Base-by-base conservation (phyloP, 2,113 vertebrate genomes). In the Pollachius pollachius region DNA sequence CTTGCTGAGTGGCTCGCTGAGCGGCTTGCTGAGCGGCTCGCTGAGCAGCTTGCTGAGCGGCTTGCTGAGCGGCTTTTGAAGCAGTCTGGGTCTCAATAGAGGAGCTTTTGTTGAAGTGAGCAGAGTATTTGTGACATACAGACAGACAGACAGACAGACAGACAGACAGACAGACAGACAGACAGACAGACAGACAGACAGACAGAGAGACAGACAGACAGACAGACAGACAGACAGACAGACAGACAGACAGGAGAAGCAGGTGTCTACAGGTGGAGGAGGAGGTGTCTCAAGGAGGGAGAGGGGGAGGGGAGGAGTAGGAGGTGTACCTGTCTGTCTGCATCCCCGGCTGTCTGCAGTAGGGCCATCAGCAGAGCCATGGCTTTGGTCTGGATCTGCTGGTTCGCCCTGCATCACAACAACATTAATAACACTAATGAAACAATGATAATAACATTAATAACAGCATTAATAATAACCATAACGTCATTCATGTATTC, bases 331-430 rank as follows among this genome's bases (percentile, higher is more conserved):
- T 89, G 89, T 73, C 93, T 89, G 68, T 98, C 96, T 0, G 70
- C 0, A 0, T 92, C 88, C 0, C 75, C 91, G 0, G 95, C 94
- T 0, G 93, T 94, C 89, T 96, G 97, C 18, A 99, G 89, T 68
- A 99, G 82, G 0, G 97, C 96, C 67, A 96, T 96, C 2, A 98
- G 92, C 54, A 99, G 91, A 0, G 97, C 97, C 97, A 98, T 98
- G 1, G 96, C 97, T 90, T 99, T 99, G 74, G 96, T 97, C 85
- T 99, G 97, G 64, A 98, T 92, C 84, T 96, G 93, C 62, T 93
- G 90, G 12, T 97, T 96, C 0, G 93, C 92, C 85, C 97, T 99
- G 82, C 7, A 76, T n/a, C n/a, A 1, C 18, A 18, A 73, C 3
- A 59, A 48, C 37, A 41, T 6, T 41, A 41, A 41, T 41, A 41